Base-by-base conservation (phyloP, 2,797 vertebrate genomes). In the Mastacembelus armatus region DNA sequence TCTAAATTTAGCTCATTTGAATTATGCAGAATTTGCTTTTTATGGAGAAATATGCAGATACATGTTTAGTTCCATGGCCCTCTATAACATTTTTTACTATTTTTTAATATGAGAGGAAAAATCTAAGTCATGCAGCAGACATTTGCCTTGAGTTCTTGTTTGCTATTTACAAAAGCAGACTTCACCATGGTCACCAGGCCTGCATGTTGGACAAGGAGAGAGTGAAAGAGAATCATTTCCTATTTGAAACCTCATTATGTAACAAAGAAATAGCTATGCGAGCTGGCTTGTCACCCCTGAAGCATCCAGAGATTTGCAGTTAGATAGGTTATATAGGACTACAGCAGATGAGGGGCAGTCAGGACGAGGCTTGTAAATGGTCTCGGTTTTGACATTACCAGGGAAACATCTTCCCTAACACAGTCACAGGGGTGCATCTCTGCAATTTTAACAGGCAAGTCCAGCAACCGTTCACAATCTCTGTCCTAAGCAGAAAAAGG, bases 141-240 rank as follows among this genome's bases (percentile, higher is more conserved):
- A 71, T 81, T 85, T 78, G 65, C 74, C 67, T 81, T 72, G 61
- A 68, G 65, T 74, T 86, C 57, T 74, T 84, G 81, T 87, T 90
- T 88, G 71, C 57, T 87, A 74, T 89, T 88, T 83, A 87, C 76
- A 73, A 78, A 68, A 84, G 72, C 66, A 74, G 64, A 77, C 77
- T 72, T 91, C 82, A 85, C 89, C 84, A 86, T 88, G 88, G 85
- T 80, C 85, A 91, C 86, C 84, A 33, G 68, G 50, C 69, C 52
- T 69, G 75, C 67, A 69, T 24, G 55, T 62, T 74, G 51, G 39
- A 69, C 69, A 62, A 3, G 4, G 22, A 59, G 47, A 73, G 62
- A 77, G 64, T 33, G 1, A 83, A 77, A 81, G 59, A 74, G 63
- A 74, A 80, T 71, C 43, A 69, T 84, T 91, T 92, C 89, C 84